Evolutionary conservation across 1,140 invertebrate genomes (phyloP), one percentile per base, ranked within the genome.

Genomic region (Aradophagus sp.): DNA sequence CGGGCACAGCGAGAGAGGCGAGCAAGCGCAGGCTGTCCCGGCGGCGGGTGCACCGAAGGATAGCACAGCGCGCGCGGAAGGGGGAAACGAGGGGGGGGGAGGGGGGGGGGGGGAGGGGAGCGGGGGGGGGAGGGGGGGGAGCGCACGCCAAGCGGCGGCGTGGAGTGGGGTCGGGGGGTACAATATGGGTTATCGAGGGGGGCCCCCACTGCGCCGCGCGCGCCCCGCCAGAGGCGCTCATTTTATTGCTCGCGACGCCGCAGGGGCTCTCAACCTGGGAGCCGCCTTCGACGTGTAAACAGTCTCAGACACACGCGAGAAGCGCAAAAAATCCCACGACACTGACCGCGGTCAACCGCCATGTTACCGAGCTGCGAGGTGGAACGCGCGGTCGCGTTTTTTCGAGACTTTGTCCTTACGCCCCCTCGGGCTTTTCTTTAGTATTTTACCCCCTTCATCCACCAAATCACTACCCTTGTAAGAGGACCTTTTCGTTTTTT

Each of bases 111-210:
- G 79, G 77, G 77, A 77, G 75, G 80, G 82, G 79, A 82, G 79
- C 78, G 77, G 78, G 75, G 80, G 52, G 36, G 47, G 74, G 75
- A 72, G 75, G 74, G n/a, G n/a, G n/a, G n/a, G n/a, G n/a, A 81
- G 79, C 81, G 79, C 78, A 76, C 77, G 75, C 78, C 42, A 36
- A 39, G 74, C 74, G 70, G 75, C 73, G 50, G 72, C 75, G 73
- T 23, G 39, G 12, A 48, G 62, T 66, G 78, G 72, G 76, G 76
- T 62, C 73, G 66, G 78, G 78, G 83, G 82, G 82, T 82, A 84
- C 82, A 85, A 85, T 84, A 84, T 85, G 84, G 84, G 83, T 86
- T 84, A 85, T 84, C 81, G 82, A 84, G 82, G 84, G 73, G 80
- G 82, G 78, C 75, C 74, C 70, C 80, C 82, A 77, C 82, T 76